A percentile compares a stretch with the other conserved stretches of the same genome.
These are phyloP conservation scores for Chouioia cunea DNA, from an alignment of 2,888 invertebrate species.

Conservation along the genomic window DNA sequence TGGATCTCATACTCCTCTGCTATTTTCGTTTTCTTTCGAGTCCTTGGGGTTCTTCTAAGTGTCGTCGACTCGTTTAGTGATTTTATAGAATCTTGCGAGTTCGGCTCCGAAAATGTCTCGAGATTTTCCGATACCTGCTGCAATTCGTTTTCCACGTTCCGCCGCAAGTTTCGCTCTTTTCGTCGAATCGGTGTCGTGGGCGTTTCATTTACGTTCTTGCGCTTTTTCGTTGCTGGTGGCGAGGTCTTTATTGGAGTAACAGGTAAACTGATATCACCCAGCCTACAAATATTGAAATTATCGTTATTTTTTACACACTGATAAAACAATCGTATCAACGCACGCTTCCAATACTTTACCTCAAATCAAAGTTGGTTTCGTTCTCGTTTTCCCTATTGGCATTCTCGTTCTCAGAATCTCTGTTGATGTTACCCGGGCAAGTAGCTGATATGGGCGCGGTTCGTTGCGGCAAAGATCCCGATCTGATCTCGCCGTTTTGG, in stretches of 20 bases:
- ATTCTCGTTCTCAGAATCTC: slow-evolving; percentile 16
- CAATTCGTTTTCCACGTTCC: slow-evolving; percentile 15
- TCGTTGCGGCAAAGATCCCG: not conserved
- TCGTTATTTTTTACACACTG: not conserved
- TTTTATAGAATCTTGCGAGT: no score
- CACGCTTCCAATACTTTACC: slow-evolving; percentile 19
- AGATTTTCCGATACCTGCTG: slow-evolving; percentile 12
- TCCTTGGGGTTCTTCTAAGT: slow-evolving; percentile 38
- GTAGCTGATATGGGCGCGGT: slow-evolving; percentile 26
- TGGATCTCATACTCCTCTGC: slow-evolving; percentile 6
- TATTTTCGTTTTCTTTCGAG: slow-evolving; percentile 22
- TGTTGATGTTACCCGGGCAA: slow-evolving; percentile 41
- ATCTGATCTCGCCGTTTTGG: slow-evolving; percentile 22
- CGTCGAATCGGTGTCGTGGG: not conserved
- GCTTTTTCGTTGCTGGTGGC: slow-evolving; percentile 24
- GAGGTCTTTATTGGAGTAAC: slow-evolving; percentile 35
- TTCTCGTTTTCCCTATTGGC: slow-evolving; percentile 30
- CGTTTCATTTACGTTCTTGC: slow-evolving; percentile 26
- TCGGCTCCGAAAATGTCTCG: no score
- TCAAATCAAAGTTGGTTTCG: slow-evolving; percentile 29
- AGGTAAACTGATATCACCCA: slow-evolving; percentile 42
- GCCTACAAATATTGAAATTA: slow-evolving; percentile 24
- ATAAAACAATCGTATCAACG: not conserved
- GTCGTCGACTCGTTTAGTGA: not conserved
- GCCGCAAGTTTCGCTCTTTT: slow-evolving; percentile 16